Conservation (phyloP, 2,888 invertebrate species). For the Labia minor region DNA sequence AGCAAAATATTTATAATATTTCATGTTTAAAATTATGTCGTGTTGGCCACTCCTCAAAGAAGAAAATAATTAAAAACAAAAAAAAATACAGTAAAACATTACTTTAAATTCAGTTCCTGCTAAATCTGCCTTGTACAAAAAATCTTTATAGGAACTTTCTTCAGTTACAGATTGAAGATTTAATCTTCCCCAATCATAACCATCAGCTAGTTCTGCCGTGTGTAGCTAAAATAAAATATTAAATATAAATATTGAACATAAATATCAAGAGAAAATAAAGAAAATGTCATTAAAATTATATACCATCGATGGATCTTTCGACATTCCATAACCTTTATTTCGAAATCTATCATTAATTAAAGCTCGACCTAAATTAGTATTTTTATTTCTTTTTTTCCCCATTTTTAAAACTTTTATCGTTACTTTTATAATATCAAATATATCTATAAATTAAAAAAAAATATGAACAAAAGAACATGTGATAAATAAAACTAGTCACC, state of each 20-base stretch:
- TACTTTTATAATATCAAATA: too few relatives aligned
- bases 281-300: constrained; percentile 18
- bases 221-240: constrained; percentile 48
- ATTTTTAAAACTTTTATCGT: too few relatives aligned
- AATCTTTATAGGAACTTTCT: constrained; percentile 92
- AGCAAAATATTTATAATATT: too few relatives aligned
- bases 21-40: too few relatives aligned
- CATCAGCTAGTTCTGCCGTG: constrained; percentile 79
- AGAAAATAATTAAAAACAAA: too few relatives aligned
- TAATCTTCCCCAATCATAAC: constrained; percentile 80
- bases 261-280: constrained; percentile 26
- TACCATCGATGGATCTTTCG: constrained; percentile 47
- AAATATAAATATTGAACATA: too few relatives aligned
- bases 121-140: constrained; percentile 85
- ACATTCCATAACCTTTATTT: constrained; percentile 49
- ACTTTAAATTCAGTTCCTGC: constrained; percentile 85
- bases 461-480: too few relatives aligned
- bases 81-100: constrained; percentile 25
- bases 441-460: too few relatives aligned
- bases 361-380: constrained; percentile 48
- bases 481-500: too few relatives aligned
- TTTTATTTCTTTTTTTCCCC: constrained; percentile 62
- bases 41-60: constrained; percentile 39
- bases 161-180: constrained; percentile 90
- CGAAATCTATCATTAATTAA: constrained; percentile 68